These are phyloP conservation scores for Thamnaconus septentrionalis DNA, from an alignment of 2,113 vertebrate genomes.

Conservation along the genomic window DNA sequence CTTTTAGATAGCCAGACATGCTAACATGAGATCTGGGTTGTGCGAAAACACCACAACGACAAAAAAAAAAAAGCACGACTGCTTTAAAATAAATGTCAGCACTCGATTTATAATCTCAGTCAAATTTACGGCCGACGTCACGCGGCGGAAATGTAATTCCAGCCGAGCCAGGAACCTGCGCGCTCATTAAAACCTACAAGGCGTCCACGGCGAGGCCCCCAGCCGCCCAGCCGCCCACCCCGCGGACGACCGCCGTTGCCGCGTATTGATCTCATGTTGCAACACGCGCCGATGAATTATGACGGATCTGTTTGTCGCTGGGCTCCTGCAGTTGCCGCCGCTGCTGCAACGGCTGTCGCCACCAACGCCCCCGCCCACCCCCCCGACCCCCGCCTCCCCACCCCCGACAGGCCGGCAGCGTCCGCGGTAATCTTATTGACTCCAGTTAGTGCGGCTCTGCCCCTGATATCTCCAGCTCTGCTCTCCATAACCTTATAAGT, in stretches of 20 bases:
- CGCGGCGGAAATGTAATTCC: slow-evolving; percentile 47
- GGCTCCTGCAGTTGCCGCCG: slow-evolving; percentile 23
- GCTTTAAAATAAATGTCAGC: background rate
- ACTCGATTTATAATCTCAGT: slow-evolving; percentile 1
- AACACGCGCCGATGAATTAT: slow-evolving; percentile 37
- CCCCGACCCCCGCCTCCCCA: slow-evolving; percentile 6
- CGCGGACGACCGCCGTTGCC: too few species aligned
- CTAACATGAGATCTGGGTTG: too few species aligned
- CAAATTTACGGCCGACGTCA: slow-evolving; percentile 49
- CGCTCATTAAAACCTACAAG: slow-evolving; percentile 63
- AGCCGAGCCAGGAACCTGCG: slow-evolving; percentile 33
- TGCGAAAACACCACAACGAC: too few species aligned
- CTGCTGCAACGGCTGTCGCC: too few species aligned
- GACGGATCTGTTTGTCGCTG: slow-evolving; percentile 32
- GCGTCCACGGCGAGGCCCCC: slow-evolving; percentile 25
- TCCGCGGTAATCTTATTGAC: slow-evolving; percentile 69
- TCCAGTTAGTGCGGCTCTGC: slow-evolving; percentile 59
- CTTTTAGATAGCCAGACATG: too few species aligned
- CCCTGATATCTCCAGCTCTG: slow-evolving; percentile 63
- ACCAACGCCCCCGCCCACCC: too few species aligned
- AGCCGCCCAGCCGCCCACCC: too few species aligned
- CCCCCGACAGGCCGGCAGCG: slow-evolving; percentile 29
- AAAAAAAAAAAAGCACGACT: background rate
- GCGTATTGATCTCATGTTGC: background rate
- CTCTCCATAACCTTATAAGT: slow-evolving; percentile 77